Evolutionary conservation across 2,888 invertebrate species (phyloP).

Genomic region (Terebella lapidaria): DNA sequence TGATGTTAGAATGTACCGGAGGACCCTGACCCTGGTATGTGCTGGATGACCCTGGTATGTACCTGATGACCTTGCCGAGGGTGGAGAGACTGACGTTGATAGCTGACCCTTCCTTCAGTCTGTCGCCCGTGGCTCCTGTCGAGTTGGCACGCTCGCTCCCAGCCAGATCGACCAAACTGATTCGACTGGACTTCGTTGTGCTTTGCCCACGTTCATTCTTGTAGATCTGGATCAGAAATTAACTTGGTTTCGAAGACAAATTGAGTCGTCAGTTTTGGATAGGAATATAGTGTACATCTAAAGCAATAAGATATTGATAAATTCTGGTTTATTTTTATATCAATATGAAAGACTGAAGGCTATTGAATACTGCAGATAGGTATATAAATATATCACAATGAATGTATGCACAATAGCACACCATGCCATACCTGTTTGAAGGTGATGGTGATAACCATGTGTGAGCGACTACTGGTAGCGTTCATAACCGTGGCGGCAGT

Average conservation of each 20-base stretch:
- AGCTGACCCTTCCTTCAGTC: slow-evolving; percentile 28
- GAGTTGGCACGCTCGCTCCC: slow-evolving; percentile 30
- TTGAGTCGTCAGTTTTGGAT: neutral
- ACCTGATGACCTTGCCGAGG: slow-evolving; percentile 43
- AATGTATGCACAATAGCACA: too few species aligned
- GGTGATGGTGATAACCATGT: slow-evolving; percentile 28
- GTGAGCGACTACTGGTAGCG: slow-evolving; percentile 43
- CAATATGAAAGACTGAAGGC: too few species aligned
- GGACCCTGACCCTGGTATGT: too few species aligned
- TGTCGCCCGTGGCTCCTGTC: slow-evolving; percentile 28
- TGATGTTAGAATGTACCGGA: too few species aligned
- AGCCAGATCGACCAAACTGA: slow-evolving; percentile 31
- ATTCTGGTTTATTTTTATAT: too few species aligned
- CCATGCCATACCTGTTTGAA: slow-evolving; percentile 29
- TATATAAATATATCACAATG: too few species aligned
- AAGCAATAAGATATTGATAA: too few species aligned
- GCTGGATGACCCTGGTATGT: too few species aligned
- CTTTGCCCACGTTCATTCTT: slow-evolving; percentile 26
- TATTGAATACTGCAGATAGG: too few species aligned
- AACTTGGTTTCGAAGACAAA: neutral
- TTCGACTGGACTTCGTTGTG: slow-evolving; percentile 15
- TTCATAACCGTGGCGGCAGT: slow-evolving; percentile 51
- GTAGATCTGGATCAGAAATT: slow-evolving; percentile 26
- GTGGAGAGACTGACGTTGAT: slow-evolving; percentile 28
- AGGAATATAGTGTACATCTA: neutral